Evolutionary conservation across 1,140 invertebrate genomes (phyloP).

Genomic region (Odontomachus brunneus): DNA sequence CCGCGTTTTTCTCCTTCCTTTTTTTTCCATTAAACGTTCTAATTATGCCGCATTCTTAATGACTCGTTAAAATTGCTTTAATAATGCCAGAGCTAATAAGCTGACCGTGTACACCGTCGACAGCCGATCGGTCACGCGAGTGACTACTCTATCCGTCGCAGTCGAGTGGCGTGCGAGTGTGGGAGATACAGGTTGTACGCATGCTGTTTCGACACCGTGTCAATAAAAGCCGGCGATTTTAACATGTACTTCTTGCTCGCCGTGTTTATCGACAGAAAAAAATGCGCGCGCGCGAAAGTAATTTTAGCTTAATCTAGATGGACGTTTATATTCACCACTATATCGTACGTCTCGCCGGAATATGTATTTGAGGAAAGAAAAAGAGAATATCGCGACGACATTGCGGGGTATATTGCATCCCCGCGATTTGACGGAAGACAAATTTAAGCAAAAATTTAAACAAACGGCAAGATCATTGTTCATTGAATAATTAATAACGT

Average conservation of each 20-base stretch:
- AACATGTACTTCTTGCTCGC: conserved; percentile 26
- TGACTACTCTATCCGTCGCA: conserved; percentile 61
- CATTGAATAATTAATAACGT: too few relatives aligned
- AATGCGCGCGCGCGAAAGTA: background rate
- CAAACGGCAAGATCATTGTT: too few relatives aligned
- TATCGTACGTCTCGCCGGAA: background rate
- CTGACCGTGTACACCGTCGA: conserved; percentile 54
- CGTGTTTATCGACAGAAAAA: conserved; percentile 29
- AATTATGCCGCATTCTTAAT: conserved; percentile 50
- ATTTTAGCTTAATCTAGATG: conserved; percentile 18
- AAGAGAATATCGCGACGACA: background rate
- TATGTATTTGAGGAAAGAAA: background rate
- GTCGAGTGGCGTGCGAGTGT: conserved; percentile 49
- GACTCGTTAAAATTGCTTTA: conserved; percentile 56
- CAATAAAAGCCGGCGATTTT: conserved; percentile 35
- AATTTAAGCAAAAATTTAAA: too few relatives aligned
- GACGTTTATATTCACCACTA: conserved; percentile 13
- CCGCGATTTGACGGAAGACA: too few relatives aligned
- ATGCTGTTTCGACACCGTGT: conserved; percentile 50
- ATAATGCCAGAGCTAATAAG: conserved; percentile 53
- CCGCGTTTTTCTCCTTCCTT: background rate
- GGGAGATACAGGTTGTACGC: conserved; percentile 42
- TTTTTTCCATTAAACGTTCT: conserved; percentile 3
- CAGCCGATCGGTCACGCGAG: conserved; percentile 64
- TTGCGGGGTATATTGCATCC: too few relatives aligned